Evolutionary conservation across 2,113 vertebrate genomes (phyloP), one percentile per base, ranked within the genome.

Genomic region (Lagopus leucura): DNA sequence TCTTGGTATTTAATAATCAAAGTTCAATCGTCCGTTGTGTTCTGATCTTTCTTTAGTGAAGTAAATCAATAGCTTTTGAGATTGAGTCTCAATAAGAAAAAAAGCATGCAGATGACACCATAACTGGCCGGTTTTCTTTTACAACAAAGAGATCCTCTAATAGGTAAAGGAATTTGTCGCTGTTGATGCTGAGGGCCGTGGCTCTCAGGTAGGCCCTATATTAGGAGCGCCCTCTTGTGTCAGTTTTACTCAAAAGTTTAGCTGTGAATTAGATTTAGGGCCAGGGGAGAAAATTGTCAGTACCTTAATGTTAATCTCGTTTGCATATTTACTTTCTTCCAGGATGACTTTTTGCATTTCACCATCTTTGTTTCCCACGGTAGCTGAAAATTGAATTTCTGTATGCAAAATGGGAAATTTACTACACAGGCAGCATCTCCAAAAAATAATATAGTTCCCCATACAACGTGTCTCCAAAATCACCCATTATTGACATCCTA

Each of bases 181-280:
- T 77, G 13, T 57, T 34, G 47, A 40, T 13, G 5, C 5, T 0
- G 1, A 61, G 66, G 8, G 11, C 0, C 1, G 13, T 13, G 50
- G 34, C 20, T 14, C 13, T 21, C 32, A 69, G 21, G 28, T 75
- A 38, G 55, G 27, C 42, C 20, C 13, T 66, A 5, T 58, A 43
- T 83, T 80, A 50, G 50, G 25, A 28, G 13, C 1, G 3, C 72
- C 67, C 40, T 93, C 80, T 81, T 71, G 74, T 82, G 70, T 78
- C 54, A 6, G 0, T 67, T 90, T 82, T 67, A 12, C 17, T 55
- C 63, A 0, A 54, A 11, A 1, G 1, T 85, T 74, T 47, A 70
- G 6, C 67, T 80, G 36, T 38, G 58, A 54, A 48, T 81, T 74
- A 7, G 24, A 21, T 71, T 77, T 75, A 32, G 8, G 43, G 22